Evolutionary conservation across 1,140 invertebrate genomes (phyloP), one percentile per base, ranked within the genome.

Genomic region (Ceratoteleas bidentatus): DNA sequence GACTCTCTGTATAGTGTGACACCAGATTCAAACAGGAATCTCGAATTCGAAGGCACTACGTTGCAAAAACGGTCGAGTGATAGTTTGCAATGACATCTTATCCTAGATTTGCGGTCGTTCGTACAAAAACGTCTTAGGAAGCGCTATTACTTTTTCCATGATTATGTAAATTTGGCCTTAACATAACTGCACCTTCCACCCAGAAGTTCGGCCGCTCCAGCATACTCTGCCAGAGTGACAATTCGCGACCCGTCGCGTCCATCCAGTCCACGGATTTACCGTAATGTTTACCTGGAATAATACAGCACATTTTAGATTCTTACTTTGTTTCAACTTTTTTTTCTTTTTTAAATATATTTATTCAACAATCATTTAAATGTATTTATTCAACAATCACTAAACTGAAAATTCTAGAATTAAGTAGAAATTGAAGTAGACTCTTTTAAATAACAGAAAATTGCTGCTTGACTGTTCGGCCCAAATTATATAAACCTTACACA

Each of bases 191-290:
- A 54, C 97, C 97, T 91, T 99, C 97, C 7, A 99, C 97, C 98
- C 98, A 99, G 87, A 97, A 96, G 88, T 98, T 98, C 13, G 97
- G 97, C 38, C 96, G 92, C 81, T 98, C 96, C 83, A 98, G 90
- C 97, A 99, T 99, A 53, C 94, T 95, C 86, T 98, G 96, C 98
- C 98, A 99, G 0, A 99, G 91, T 0, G 95, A 94, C 10, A 96
- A 92, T 92, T 99, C 98, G 84, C 97, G 97, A 13, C 96, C 97
- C 16, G 94, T 94, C 43, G 97, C 96, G 91, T 99, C 97, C 96
- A 98, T 98, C 97, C 97, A 98, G 81, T 97, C 97, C 3, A 98
- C 97, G 15, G 92, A 89, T 84, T 96, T 95, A 2, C 96, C 96
- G 89, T 96, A 95, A 90, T 96, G 95, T 86, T 95, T 95, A 72